These are phyloP conservation scores for Acanthopagrus latus DNA, from an alignment of 2,797 vertebrate genomes.

Conservation along the genomic window DNA sequence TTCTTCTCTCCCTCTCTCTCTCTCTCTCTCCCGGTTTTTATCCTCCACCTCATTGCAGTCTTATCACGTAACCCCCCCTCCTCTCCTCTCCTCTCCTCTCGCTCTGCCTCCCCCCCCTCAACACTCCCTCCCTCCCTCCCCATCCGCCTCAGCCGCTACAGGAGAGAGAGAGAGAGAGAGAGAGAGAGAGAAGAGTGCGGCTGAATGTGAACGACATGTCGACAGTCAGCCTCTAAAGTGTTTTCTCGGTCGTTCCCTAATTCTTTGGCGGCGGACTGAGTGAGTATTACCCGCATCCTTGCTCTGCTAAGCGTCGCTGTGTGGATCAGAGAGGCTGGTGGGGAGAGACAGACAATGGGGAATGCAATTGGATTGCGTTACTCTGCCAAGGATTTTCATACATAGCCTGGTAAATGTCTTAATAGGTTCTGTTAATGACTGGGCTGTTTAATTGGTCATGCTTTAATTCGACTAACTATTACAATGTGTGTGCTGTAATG, in stretches of 20 bases:
- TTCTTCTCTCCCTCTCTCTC: conserved; percentile 30
- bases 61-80: conserved; percentile 80
- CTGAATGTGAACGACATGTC: conserved; percentile 85
- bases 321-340: conserved; percentile 76
- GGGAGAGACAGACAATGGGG: conserved; percentile 78
- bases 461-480: conserved; percentile 70
- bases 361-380: conserved; percentile 82
- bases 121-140: conserved; percentile 53
- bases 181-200: conserved; percentile 73
- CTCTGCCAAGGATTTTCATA: conserved; percentile 81
- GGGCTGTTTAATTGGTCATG: conserved; percentile 77
- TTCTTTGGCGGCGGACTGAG: conserved; percentile 85
- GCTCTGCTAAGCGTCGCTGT: conserved; percentile 76
- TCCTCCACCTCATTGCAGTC: conserved; percentile 87
- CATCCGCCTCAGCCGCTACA: conserved; percentile 83
- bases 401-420: conserved; percentile 79
- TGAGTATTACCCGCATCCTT: conserved; percentile 84
- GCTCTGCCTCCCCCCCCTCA: conserved; percentile 28
- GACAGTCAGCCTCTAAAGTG: conserved; percentile 85
- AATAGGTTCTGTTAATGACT: conserved; percentile 73
- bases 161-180: conserved; percentile 70
- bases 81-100: conserved; percentile 37
- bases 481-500: conserved; percentile 62
- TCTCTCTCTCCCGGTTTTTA: conserved; percentile 65
- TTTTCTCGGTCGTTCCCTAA: conserved; percentile 82